A percentile compares a stretch with the other conserved stretches of the same genome.
Evolutionary conservation across 1,140 invertebrate species (phyloP).

Genomic region (Macrosteles quadrilineatus): DNA sequence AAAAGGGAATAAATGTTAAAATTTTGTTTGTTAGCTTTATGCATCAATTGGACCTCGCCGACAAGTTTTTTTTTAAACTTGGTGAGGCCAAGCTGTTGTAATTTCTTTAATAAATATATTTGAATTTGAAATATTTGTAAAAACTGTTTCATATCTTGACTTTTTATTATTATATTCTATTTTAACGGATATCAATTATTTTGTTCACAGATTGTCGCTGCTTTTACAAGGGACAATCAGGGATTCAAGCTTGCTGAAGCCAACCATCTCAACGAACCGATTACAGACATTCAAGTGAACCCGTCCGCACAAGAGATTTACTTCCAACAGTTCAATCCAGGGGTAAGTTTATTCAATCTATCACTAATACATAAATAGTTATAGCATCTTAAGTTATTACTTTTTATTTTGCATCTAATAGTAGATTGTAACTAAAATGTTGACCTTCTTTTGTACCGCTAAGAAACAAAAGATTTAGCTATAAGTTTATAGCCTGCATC

Average conservation of each 20-base stretch:
- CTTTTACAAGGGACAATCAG: slow-evolving; percentile 57
- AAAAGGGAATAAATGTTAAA: no score
- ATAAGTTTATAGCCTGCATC: no score
- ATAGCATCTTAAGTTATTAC: background rate
- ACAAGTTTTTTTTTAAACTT: no score
- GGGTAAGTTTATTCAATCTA: slow-evolving; percentile 25
- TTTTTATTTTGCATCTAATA: background rate
- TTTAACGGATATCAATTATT: no score
- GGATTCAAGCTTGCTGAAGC: slow-evolving; percentile 60
- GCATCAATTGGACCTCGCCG: no score
- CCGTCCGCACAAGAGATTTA: slow-evolving; percentile 60
- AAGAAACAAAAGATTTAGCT: no score
- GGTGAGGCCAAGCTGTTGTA: no score
- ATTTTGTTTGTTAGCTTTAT: no score
- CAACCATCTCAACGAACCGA: slow-evolving; percentile 52
- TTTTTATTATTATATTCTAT: no score
- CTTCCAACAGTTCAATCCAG: slow-evolving; percentile 63
- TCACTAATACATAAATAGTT: background rate
- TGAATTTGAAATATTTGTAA: no score
- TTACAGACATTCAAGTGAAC: slow-evolving; percentile 56
- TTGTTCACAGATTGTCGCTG: slow-evolving; percentile 51
- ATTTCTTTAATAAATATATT: no score
- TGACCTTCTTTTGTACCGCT: slow-evolving; percentile 51
- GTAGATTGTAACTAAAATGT: slow-evolving; percentile 37
- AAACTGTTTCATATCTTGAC: no score